Evolutionary conservation across 1,140 invertebrate species (phyloP).

Genomic region (Drepana arcuata): DNA sequence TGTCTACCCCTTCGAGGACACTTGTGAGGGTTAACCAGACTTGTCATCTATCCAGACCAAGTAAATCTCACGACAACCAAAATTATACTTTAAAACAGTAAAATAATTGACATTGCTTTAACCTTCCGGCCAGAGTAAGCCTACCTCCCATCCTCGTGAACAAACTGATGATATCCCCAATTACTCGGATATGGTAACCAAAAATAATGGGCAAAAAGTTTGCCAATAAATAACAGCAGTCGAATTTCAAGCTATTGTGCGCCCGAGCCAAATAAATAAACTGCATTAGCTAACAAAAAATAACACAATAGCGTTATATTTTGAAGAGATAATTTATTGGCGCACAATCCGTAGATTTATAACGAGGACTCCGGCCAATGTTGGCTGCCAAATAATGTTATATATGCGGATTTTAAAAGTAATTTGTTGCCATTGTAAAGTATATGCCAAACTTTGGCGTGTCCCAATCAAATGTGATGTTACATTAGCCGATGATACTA

Average conservation of each 20-base stretch:
- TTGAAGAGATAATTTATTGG: slow-evolving; percentile 10
- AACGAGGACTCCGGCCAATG: slow-evolving; percentile 6
- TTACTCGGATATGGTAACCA: background rate
- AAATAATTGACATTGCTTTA: no score
- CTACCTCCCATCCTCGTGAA: background rate
- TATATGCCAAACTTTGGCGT: background rate
- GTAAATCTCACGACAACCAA: no score
- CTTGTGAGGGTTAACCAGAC: no score
- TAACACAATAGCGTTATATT: slow-evolving; percentile 8
- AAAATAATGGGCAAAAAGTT: no score
- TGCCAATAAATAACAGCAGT: no score
- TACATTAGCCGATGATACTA: no score
- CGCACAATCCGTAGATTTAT: slow-evolving; percentile 12
- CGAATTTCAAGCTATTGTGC: no score
- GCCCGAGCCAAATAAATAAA: no score
- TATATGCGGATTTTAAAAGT: slow-evolving; percentile 9
- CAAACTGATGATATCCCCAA: slow-evolving; percentile 1
- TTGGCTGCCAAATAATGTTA: slow-evolving; percentile 11
- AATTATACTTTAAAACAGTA: no score
- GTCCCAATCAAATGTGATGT: no score
- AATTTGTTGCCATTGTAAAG: slow-evolving; percentile 9
- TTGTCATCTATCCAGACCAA: no score
- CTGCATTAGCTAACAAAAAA: background rate
- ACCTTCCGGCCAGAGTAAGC: background rate
- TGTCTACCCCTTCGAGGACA: no score